These are phyloP conservation scores for Ctenosaura bakeri DNA, from an alignment of 2,797 vertebrate species.

Conservation along the genomic window DNA sequence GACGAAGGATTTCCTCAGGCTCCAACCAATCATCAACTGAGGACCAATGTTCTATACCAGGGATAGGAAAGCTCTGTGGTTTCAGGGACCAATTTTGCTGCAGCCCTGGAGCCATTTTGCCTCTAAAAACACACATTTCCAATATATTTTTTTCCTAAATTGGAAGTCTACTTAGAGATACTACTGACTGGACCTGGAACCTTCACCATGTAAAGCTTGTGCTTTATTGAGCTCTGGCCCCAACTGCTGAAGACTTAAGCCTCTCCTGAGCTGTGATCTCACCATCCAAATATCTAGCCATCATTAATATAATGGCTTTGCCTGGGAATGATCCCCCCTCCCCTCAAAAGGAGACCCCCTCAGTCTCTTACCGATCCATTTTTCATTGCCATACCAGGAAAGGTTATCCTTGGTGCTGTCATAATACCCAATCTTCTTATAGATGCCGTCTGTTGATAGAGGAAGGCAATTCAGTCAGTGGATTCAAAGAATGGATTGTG, in stretches of 20 bases:
- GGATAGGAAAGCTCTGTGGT: no score
- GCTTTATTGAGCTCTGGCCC: no score
- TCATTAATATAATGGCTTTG: not conserved
- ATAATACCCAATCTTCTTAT: constrained; percentile 98
- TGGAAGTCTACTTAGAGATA: no score
- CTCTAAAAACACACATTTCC: no score
- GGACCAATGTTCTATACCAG: not conserved
- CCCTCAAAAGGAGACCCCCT: not conserved
- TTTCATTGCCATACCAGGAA: constrained; percentile 93
- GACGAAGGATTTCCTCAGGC: not conserved
- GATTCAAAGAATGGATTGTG: not conserved
- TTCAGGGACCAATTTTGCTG: no score
- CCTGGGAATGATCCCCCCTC: not conserved
- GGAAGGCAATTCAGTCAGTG: not conserved
- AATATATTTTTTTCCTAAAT: no score
- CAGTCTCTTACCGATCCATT: constrained; percentile 91
- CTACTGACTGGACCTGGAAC: no score
- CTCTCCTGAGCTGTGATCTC: not conserved
- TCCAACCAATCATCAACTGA: not conserved
- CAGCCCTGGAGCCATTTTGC: no score
- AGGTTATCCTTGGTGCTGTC: constrained; percentile 97
- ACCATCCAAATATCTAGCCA: not conserved
- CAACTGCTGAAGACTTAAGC: no score
- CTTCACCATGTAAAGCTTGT: no score
- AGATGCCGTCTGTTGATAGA: constrained; percentile 86